Percentiles rank a stretch among this genome's conserved stretches.
Evolutionary conservation across 2,888 invertebrate species (phyloP).

Genomic region (Leptinotarsa rubiginosa): DNA sequence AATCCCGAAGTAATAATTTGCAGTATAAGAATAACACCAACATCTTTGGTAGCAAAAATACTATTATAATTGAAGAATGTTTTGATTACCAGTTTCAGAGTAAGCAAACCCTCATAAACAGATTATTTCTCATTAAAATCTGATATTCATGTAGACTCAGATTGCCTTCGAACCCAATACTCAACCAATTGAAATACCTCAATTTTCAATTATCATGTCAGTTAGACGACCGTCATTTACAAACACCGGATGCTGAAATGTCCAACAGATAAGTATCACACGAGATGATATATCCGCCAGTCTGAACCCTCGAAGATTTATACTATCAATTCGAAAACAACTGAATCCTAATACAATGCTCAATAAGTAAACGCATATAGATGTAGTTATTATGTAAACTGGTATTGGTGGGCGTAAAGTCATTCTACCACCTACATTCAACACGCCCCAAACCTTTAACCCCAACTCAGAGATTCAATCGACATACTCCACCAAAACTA

Average conservation of each 20-base stretch:
- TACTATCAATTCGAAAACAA: slow-evolving; percentile 42
- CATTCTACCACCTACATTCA: slow-evolving; percentile 49
- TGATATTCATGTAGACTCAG: neutral
- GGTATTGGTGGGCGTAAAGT: slow-evolving; percentile 47
- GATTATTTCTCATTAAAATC: no score
- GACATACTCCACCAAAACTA: slow-evolving; percentile 36
- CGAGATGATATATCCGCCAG: slow-evolving; percentile 24
- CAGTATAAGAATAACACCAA: no score
- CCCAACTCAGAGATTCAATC: slow-evolving; percentile 54
- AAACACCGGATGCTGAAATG: slow-evolving; percentile 19
- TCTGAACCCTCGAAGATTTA: slow-evolving; percentile 32
- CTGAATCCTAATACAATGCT: slow-evolving; percentile 39
- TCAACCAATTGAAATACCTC: neutral
- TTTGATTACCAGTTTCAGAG: no score
- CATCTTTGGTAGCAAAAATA: no score
- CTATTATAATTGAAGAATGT: no score
- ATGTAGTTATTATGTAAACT: slow-evolving; percentile 56
- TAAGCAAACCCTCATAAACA: no score
- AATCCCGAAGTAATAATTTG: no score
- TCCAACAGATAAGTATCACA: slow-evolving; percentile 29
- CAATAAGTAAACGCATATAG: slow-evolving; percentile 51
- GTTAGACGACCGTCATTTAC: neutral
- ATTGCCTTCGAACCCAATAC: neutral
- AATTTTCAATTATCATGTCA: neutral
- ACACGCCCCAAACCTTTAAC: slow-evolving; percentile 54